Evolutionary conservation across 2,888 invertebrate genomes (phyloP), one percentile per base, ranked within the genome.

Genomic region (Drosophila mimetica): DNA sequence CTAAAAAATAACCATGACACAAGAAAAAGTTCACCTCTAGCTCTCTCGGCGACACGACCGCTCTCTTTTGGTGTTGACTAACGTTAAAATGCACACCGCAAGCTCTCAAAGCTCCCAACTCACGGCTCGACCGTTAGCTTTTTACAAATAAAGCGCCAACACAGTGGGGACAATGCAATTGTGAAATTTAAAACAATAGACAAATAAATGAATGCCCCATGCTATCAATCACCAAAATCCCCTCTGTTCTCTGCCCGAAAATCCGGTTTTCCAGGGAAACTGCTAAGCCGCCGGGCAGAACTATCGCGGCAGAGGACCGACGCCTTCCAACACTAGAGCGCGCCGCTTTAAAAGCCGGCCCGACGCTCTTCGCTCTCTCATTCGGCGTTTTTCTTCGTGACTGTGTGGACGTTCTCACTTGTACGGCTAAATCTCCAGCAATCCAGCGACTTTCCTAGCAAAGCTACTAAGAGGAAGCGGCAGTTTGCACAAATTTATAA

Each of bases 371-470:
- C 74, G 90, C 90, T 79, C 79, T 86, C 90, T 91, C 91, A 91
- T 91, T 91, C 91, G 90, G 90, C 90, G 89, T 89, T 90, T 83
- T 82, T 90, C 55, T 51, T 47, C 22, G 86, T 83, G 85, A 83
- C 82, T 86, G 89, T 90, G 77, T 75, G 79, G 86, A 83, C 83
- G 79, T 79, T 71, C 30, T 28, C 22, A 42, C 16, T 67, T 51
- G 47, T 70, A 71, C 78, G 79, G 77, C 73, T 30, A 46, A 66
- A 67, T 53, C 66, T 36, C 51, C 65, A 79, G 58, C 74, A 76
- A 51, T 52, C 59, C 71, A 77, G 72, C 75, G 69, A 78, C 75
- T 79, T 75, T 78, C 37, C 39, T 66, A 79, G 73, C 65, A 57
- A 64, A 75, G 76, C 70, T 77, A 80, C 53, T 74, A 81, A 77